Evolutionary conservation across 2,797 vertebrate species (phyloP), one percentile per base, ranked within the genome.

Genomic region (Decapterus maruadsi): DNA sequence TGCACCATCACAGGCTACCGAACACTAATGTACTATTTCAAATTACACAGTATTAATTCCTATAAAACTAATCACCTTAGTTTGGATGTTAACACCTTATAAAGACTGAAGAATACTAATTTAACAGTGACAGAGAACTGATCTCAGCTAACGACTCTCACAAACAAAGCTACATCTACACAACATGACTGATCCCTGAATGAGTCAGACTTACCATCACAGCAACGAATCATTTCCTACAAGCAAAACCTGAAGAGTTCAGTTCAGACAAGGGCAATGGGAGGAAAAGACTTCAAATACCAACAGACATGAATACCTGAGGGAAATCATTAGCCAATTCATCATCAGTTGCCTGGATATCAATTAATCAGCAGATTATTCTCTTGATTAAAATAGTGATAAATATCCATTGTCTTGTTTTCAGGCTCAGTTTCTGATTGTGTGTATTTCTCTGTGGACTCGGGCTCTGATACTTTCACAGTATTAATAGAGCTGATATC

Each of bases 161-260:
- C 2, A 43, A 8, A 36, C 34, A 36, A 2, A 51, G 7, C 38
- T 62, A 17, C 66, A 42, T n/a, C 56, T 29, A 29, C 22, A 55
- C 5, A 34, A 56, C 58, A 20, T 1, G 1, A 20, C 7, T 8
- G 19, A 48, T 55, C 17, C 42, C 75, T 16, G 43, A 55, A 14
- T 38, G 57, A 29, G 1, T 36, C 5, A 17, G 42, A 87, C 84
- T 89, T 83, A 89, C 84, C 84, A 57, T 64, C 13, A 22, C 72
- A 63, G 76, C 45, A 80, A 55, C 10, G 2, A 78, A 63, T 68
- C 61, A 61, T 72, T 80, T 73, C 54, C 68, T 84, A 56, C 2
- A 34, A 75, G 45, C 69, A 80, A 60, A 77, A 75, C 78, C 62
- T 60, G 19, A 73, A 71, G 55, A 48, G 43, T n/a, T 46, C 22